Evolutionary conservation across 2,797 vertebrate genomes (phyloP).

Genomic region (Enteromius radiatus): DNA sequence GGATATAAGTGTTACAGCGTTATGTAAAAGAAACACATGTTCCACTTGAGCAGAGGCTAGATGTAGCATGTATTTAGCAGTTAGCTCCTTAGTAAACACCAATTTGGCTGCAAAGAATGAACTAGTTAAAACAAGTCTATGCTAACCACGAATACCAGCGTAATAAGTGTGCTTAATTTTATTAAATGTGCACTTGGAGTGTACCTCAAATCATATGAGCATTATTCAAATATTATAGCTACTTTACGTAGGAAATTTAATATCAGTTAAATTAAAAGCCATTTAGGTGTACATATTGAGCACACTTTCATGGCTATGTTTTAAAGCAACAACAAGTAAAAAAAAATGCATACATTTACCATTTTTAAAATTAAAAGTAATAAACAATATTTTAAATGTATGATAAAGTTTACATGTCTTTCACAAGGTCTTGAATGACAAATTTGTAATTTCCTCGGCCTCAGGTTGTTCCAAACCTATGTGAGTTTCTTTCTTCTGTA

Average conservation of each 20-base stretch:
- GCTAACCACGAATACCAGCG: background rate
- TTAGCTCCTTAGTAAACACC: background rate
- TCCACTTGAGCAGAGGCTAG: background rate
- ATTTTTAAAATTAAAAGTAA: too few relatives aligned
- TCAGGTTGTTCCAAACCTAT: background rate
- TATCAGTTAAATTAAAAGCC: background rate
- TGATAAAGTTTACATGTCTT: background rate
- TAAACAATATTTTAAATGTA: background rate
- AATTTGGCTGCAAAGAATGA: background rate
- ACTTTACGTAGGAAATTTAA: background rate
- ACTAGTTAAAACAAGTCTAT: slow-evolving; percentile 1
- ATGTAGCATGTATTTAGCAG: background rate
- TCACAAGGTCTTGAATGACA: background rate
- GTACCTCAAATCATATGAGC: background rate
- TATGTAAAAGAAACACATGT: background rate
- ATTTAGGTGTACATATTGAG: background rate
- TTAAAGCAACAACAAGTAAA: too few relatives aligned
- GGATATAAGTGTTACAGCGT: background rate
- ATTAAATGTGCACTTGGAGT: background rate
- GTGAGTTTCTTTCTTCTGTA: background rate
- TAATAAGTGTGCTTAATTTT: background rate
- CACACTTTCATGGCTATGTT: background rate
- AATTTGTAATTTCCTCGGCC: background rate
- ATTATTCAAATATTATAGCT: background rate
- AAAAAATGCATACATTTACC: too few relatives aligned